Evolutionary conservation across 2,113 vertebrate genomes (phyloP), one percentile per base, ranked within the genome.

Genomic region (Vidua chalybeata): DNA sequence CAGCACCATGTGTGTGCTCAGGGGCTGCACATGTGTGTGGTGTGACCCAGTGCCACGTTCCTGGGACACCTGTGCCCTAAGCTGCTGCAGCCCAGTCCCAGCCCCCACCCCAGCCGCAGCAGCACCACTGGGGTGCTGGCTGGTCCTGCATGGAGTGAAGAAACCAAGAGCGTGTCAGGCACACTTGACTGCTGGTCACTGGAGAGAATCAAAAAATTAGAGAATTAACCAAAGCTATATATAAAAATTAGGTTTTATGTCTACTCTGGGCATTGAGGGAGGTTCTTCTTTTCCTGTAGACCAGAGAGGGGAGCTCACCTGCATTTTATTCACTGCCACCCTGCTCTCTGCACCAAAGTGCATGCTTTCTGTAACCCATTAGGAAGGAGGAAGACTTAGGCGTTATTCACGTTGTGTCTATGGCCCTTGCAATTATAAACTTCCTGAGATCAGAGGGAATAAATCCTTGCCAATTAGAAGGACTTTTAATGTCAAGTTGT

Each of bases 401-500:
- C 22, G 17, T 84, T 68, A 11, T 75, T 79, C 2, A 2, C 91
- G 72, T 92, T 92, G 61, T 95, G 90, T 87, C 93, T 96, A 8
- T 86, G 68, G 82, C 56, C 73, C 68, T 95, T 0, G 0, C 52
- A 68, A 84, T 81, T 86, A 67, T n/a, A 93, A 94, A 92, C 48
- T 94, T 93, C 87, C 79, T 78, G 73, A 90, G 68, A 94, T 94
- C 93, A 94, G 76, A 90, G 35, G 45, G 45, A 84, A 46, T 49
- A 93, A 88, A 88, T 58, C 61, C 68, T 80, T 95, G 79, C 79
- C 85, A 91, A 67, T 95, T 90, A 93, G 49, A 59, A 90, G 39
- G 49, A 55, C 71, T 94, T 94, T 86, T 90, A 93, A 94, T 78
- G 77, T 96, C 85, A 88, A 77, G 31, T 90, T 77, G 37, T 95